Percentiles rank a stretch among this genome's conserved stretches.
phyloP scores from a whole-genome alignment of 2,113 vertebrate species.

The Chascanopsetta lugubris region DNA sequence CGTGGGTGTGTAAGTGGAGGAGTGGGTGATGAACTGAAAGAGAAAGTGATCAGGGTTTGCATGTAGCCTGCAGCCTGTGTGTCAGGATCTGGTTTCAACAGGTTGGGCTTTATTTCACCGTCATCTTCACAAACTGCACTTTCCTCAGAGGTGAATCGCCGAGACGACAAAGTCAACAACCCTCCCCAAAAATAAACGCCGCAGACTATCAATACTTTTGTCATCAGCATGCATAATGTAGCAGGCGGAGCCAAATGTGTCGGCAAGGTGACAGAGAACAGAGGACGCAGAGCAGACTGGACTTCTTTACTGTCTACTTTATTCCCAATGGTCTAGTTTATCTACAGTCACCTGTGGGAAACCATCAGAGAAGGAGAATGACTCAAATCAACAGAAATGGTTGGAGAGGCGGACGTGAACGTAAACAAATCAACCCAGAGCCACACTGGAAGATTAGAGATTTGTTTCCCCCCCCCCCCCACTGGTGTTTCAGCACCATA shows the following conservation, averaged over 20 bases:
- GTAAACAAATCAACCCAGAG: constrained; percentile 52
- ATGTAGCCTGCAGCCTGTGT: neutral
- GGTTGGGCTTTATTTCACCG: neutral
- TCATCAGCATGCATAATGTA: neutral
- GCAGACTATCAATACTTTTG: neutral
- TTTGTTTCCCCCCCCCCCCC: constrained; percentile 12
- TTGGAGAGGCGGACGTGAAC: constrained; percentile 51
- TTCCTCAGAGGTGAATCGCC: neutral
- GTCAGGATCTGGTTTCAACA: constrained; percentile 12
- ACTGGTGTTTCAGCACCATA: constrained; percentile 1
- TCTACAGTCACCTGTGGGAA: constrained; percentile 62
- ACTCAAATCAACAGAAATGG: constrained; percentile 45
- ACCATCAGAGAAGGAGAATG: constrained; percentile 48
- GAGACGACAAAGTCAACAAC: neutral
- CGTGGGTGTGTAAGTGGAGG: neutral
- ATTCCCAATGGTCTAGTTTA: constrained; percentile 65
- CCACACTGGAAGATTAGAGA: constrained; percentile 25
- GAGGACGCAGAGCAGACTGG: constrained; percentile 37
- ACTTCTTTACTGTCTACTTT: constrained; percentile 62
- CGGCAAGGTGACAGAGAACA: constrained; percentile 31
- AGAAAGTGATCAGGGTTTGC: neutral
- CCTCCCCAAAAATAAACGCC: neutral
- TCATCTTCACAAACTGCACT: neutral
- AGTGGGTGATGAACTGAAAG: neutral
- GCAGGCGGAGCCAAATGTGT: neutral